phyloP scores from a whole-genome alignment of 2,113 vertebrate species.

The Tupaia chinensis region DNA sequence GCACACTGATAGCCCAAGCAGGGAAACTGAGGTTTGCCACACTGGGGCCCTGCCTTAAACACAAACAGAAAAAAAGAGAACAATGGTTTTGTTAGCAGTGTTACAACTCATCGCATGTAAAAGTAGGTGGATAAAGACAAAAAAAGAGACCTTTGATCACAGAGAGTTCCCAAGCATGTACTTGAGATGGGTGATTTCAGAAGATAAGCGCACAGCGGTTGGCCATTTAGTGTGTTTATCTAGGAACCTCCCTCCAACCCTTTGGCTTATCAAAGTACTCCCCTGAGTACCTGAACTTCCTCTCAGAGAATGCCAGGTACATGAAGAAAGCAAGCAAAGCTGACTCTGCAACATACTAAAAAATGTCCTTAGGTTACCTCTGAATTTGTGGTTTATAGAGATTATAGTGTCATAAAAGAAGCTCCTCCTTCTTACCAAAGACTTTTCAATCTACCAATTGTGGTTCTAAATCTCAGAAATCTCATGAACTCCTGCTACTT shows the following conservation, averaged over 20 bases:
- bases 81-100: not conserved
- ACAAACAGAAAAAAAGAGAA: not conserved
- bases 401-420: not conserved
- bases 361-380: not conserved
- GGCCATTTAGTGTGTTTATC: not conserved
- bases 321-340: not conserved
- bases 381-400: not conserved
- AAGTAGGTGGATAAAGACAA: not conserved
- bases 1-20: too few relatives aligned
- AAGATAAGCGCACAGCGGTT: not conserved
- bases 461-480: slow-evolving; percentile 9
- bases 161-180: not conserved
- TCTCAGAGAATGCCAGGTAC: not conserved
- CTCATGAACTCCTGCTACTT: not conserved
- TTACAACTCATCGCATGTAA: not conserved
- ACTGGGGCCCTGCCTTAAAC: too few relatives aligned
- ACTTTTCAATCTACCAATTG: not conserved
- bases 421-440: not conserved
- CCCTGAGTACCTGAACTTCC: not conserved
- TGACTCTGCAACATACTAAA: not conserved
- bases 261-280: not conserved
- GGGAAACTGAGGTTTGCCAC: too few relatives aligned
- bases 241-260: not conserved
- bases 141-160: not conserved
- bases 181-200: not conserved